phyloP scores from a whole-genome alignment of 2,888 invertebrate genomes.

The Tridacna crocea region DNA sequence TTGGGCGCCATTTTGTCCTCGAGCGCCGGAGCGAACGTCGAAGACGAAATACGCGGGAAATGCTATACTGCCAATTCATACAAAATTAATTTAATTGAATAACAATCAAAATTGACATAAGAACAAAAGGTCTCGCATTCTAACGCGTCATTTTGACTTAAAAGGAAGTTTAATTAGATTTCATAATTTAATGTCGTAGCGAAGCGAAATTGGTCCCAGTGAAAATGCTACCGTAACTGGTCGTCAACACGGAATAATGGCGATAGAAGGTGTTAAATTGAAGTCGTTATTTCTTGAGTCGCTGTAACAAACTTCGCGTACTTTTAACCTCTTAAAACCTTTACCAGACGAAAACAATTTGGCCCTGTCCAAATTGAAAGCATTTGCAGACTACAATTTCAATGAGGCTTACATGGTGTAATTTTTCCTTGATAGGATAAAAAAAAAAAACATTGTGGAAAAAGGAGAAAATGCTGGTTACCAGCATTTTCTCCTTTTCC shows the following conservation, averaged over 20 bases:
- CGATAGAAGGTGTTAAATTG: slow-evolving; percentile 4
- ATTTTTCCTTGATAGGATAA: too few species aligned
- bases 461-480: too few species aligned
- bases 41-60: background rate
- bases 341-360: too few species aligned
- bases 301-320: slow-evolving; percentile 9
- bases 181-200: slow-evolving; percentile 44
- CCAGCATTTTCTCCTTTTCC: too few species aligned
- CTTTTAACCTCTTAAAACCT: background rate
- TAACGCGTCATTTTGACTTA: slow-evolving; percentile 48
- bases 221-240: background rate
- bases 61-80: slow-evolving; percentile 22
- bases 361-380: too few species aligned
- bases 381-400: too few species aligned
- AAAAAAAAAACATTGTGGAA: too few species aligned
- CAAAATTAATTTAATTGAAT: slow-evolving; percentile 56
- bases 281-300: background rate
- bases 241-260: slow-evolving; percentile 19
- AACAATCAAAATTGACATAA: slow-evolving; percentile 58
- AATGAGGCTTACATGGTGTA: too few species aligned
- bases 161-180: slow-evolving; percentile 54
- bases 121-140: slow-evolving; percentile 57
- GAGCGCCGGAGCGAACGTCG: background rate
- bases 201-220: slow-evolving; percentile 32
- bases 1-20: background rate